phyloP scores from a whole-genome alignment of 2,113 vertebrate species.

The Notarius quadriscutis region DNA sequence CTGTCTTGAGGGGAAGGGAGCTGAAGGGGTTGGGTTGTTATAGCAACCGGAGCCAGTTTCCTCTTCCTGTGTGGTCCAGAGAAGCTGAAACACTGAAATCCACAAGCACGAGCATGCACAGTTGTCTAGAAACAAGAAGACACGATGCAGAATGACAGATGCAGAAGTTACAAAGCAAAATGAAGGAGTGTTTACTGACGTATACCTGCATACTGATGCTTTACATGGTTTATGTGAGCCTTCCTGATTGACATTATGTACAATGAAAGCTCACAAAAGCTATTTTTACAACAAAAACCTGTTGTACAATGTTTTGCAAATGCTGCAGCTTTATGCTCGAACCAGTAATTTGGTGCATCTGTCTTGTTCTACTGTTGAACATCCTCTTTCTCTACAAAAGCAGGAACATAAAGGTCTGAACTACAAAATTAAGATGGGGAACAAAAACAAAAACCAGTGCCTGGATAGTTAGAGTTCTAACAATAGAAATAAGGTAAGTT shows the following conservation, averaged over 20 bases:
- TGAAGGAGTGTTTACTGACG: background rate
- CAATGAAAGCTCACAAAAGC: background rate
- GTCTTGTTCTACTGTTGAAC: background rate
- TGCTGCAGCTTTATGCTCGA: background rate
- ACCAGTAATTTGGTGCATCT: background rate
- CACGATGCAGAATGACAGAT: background rate
- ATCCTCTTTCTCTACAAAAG: background rate
- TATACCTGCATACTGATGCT: background rate
- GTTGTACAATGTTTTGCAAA: background rate
- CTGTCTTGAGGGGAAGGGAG: constrained; percentile 23
- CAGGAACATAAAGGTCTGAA: too few species aligned
- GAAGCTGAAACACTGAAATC: constrained; percentile 37
- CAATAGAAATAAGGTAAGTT: too few species aligned
- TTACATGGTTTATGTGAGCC: background rate
- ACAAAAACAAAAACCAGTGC: too few species aligned
- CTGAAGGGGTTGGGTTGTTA: constrained; percentile 50
- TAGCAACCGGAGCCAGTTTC: constrained; percentile 58
- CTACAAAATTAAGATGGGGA: too few species aligned
- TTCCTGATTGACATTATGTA: background rate
- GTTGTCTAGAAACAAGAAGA: background rate
- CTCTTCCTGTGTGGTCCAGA: constrained; percentile 57
- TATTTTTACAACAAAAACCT: background rate
- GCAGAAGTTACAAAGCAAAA: background rate
- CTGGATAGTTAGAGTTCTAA: too few species aligned
- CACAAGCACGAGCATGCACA: background rate